These are phyloP conservation scores for Phoeniculus purpureus DNA, from an alignment of 2,797 vertebrate species.

Conservation along the genomic window DNA sequence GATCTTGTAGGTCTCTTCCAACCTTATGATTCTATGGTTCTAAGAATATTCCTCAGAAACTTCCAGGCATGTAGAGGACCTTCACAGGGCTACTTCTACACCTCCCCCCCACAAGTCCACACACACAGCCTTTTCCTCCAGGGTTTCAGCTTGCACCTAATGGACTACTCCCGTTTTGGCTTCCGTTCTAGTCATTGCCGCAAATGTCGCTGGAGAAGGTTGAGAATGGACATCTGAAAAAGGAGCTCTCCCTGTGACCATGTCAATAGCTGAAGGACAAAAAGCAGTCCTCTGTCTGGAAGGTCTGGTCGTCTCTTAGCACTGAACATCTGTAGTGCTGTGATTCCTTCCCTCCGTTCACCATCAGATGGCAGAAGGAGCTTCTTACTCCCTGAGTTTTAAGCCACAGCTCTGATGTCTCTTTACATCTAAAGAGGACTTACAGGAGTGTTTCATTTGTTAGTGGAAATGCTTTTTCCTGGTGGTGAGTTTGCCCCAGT, in stretches of 20 bases:
- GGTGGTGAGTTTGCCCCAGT: background rate
- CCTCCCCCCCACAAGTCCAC: background rate
- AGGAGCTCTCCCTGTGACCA: background rate
- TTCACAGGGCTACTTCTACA: background rate
- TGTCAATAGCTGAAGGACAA: fast-evolving
- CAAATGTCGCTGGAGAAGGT: background rate
- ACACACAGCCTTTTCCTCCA: background rate
- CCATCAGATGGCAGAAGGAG: slow-evolving; percentile 58
- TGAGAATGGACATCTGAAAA: too few relatives aligned
- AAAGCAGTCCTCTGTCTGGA: background rate
- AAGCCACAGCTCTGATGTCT: background rate
- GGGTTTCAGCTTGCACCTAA: background rate
- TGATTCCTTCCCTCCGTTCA: background rate
- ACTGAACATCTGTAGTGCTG: background rate
- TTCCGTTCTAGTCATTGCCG: background rate
- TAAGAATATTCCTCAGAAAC: background rate
- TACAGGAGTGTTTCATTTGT: background rate
- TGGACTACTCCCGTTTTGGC: background rate
- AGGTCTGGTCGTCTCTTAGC: background rate
- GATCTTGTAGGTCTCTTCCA: too few relatives aligned
- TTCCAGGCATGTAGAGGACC: background rate
- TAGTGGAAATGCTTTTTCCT: background rate
- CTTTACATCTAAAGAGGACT: background rate
- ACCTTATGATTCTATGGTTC: too few relatives aligned
- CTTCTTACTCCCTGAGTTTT: background rate